Evolutionary conservation across 2,113 vertebrate species (phyloP), one percentile per base, ranked within the genome.

Genomic region (Otolemur garnettii): DNA sequence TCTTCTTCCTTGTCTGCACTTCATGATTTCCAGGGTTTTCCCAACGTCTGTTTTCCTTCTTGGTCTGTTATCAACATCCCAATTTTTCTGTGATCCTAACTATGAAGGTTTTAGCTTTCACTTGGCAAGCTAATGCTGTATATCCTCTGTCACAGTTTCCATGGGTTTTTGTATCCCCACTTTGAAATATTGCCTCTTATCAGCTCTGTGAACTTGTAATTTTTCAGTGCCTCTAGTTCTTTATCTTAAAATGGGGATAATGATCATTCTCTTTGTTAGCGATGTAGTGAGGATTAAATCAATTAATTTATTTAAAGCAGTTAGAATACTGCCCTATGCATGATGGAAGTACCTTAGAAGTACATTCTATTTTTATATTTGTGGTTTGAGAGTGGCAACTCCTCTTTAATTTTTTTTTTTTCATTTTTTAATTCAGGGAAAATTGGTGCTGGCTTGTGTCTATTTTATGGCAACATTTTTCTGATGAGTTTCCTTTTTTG

Each of bases 241-340:
- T 38, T 26, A 59, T 35, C 42, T 94, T 80, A 77, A 22, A 87
- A 75, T 28, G 11, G 19, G 13, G 21, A 22, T 68, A 55, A 91
- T 71, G 72, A 60, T 86, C 9, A 2, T 95, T 90, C 19, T 75
- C 26, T 33, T 57, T 83, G 17, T 33, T 87, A 83, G 26, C 14
- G 42, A 18, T 57, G 2, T 66, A 68, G 33, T 89, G 66, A 91
- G 21, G 21, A 78, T 86, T 75, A 91, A 89, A 79, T 83, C 45
- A 86, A 45, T 72, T 85, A 81, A 96, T 85, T 85, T 95, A 93
- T 91, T 91, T 35, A 95, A 53, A 78, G 45, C 14, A 74, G 55
- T 93, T 83, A 69, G 35, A 83, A 72, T 81, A 74, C 7, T 69
- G 62, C 19, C 24, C 84, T 75, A 68, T 24, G 42, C 17, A n/a